A percentile compares a stretch with the other conserved stretches of the same genome.
These are phyloP conservation scores for Entelurus aequoreus DNA, from an alignment of 2,113 vertebrate species.

Conservation along the genomic window DNA sequence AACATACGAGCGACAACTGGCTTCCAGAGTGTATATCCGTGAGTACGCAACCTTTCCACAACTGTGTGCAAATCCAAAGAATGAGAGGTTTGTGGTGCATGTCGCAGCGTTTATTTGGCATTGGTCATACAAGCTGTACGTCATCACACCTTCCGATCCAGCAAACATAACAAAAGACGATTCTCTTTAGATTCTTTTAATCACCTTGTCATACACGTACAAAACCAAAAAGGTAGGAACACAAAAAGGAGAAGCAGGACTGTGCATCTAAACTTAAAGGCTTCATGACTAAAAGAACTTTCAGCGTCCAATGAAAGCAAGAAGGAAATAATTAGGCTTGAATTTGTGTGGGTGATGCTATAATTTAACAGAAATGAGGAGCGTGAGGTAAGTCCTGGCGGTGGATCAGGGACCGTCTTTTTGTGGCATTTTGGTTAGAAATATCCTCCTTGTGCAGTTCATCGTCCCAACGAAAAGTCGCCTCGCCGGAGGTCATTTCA, in stretches of 20 bases:
- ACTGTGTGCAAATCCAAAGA: too few relatives aligned
- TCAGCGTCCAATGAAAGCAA: constrained; percentile 28
- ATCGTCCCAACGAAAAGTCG: constrained; percentile 10
- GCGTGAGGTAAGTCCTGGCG: constrained; percentile 50
- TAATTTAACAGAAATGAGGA: constrained; percentile 21
- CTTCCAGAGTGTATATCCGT: too few relatives aligned
- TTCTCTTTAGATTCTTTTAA: constrained; percentile 59
- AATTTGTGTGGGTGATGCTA: constrained; percentile 3
- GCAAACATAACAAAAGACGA: constrained; percentile 37
- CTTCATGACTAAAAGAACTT: constrained; percentile 22
- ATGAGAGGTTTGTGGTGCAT: too few relatives aligned
- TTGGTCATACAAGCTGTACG: constrained; percentile 59
- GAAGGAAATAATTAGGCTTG: constrained; percentile 10
- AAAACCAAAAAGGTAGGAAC: constrained; percentile 43
- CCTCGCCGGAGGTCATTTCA: constrained; percentile 66
- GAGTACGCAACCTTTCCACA: too few relatives aligned
- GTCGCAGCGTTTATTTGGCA: constrained; percentile 65
- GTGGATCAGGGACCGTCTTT: constrained; percentile 5
- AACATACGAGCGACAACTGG: too few relatives aligned
- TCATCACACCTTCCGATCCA: constrained; percentile 41
- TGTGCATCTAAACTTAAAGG: constrained; percentile 33
- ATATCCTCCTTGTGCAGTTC: constrained; percentile 30
- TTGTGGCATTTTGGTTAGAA: constrained; percentile 50
- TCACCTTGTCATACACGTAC: constrained; percentile 56
- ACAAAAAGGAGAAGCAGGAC: constrained; percentile 63